Evolutionary conservation across 2,888 invertebrate species (phyloP).

Genomic region (Nomada flava): DNA sequence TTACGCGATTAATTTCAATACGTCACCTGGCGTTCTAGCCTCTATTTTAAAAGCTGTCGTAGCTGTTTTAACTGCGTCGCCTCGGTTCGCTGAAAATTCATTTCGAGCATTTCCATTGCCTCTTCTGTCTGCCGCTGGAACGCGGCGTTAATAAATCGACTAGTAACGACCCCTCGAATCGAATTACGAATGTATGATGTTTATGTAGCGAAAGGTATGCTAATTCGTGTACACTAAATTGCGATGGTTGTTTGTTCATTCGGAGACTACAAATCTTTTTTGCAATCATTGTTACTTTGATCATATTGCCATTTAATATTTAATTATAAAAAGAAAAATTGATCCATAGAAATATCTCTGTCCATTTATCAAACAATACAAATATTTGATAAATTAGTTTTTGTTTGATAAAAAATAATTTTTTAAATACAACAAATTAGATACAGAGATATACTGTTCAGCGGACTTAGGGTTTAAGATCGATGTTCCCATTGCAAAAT

Average conservation of each 20-base stretch:
- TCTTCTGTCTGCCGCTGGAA: not conserved
- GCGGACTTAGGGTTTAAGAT: not conserved
- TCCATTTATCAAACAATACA: too few species aligned
- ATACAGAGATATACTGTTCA: not conserved
- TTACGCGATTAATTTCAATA: constrained; percentile 72
- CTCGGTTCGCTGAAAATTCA: constrained; percentile 60
- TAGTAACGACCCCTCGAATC: not conserved
- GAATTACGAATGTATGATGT: not conserved
- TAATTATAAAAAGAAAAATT: too few species aligned
- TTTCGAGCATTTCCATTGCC: constrained; percentile 52
- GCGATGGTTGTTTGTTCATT: not conserved
- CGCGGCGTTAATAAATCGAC: not conserved
- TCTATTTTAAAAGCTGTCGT: constrained; percentile 71
- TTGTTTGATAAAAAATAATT: too few species aligned
- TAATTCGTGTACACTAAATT: not conserved
- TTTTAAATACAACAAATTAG: not conserved
- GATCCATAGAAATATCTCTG: too few species aligned
- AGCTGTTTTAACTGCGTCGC: constrained; percentile 65
- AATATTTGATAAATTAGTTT: too few species aligned
- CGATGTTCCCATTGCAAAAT: not conserved
- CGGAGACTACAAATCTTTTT: not conserved
- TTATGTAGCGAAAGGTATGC: not conserved
- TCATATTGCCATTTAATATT: too few species aligned
- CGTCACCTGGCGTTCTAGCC: constrained; percentile 65
- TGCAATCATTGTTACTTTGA: not conserved